Percentiles rank a stretch among this genome's conserved stretches.
These are phyloP conservation scores for Enteromius fasciolatus DNA, from an alignment of 2,797 vertebrate genomes.

Conservation along the genomic window DNA sequence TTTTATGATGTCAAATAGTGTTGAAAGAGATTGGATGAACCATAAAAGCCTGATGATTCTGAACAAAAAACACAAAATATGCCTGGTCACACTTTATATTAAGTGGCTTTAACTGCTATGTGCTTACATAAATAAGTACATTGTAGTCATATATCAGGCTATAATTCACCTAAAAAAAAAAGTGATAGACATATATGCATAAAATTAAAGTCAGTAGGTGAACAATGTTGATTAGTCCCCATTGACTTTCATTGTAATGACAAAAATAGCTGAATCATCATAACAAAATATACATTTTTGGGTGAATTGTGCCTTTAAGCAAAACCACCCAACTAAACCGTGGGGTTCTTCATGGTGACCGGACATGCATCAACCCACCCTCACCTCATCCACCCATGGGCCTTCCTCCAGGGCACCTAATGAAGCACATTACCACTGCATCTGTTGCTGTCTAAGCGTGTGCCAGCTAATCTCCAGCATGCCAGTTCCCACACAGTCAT, in stretches of 20 bases:
- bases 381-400: constrained; percentile 28
- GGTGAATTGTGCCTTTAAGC: neutral
- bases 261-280: neutral
- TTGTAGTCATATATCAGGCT: neutral
- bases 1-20: no score
- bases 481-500: constrained; percentile 47
- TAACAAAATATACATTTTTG: neutral
- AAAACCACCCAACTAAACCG: constrained; percentile 19
- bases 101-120: no score
- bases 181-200: neutral
- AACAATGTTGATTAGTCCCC: neutral
- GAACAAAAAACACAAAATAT: neutral
- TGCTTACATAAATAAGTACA: no score
- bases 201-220: neutral
- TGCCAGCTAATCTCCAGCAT: constrained; percentile 56
- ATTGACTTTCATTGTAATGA: neutral
- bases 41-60: neutral
- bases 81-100: no score
- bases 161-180: no score
- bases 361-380: constrained; percentile 31
- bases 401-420: constrained; percentile 58
- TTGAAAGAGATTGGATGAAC: neutral
- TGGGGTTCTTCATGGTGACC: neutral
- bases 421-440: constrained; percentile 61
- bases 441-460: constrained; percentile 56